Percentiles rank a stretch among this genome's conserved stretches.
Evolutionary conservation across 2,797 vertebrate species (phyloP).

Genomic region (Peromyscus attwateri): DNA sequence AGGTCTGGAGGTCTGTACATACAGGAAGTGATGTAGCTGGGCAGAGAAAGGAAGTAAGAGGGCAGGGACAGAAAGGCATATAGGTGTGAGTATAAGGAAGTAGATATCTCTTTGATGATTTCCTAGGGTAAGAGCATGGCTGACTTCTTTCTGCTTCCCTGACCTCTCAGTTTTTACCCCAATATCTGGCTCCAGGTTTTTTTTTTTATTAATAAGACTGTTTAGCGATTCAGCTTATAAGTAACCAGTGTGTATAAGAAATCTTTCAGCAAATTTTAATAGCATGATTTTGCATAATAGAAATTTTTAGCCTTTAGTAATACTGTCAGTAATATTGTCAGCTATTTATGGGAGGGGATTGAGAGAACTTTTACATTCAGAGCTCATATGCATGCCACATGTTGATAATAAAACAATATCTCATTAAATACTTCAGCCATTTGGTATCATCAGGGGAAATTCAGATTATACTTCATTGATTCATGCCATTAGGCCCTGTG

Average conservation of each 20-base stretch:
- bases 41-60: too few species aligned
- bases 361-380: neutral
- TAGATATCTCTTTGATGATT: too few species aligned
- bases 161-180: too few species aligned
- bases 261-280: conserved; percentile 30
- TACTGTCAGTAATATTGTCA: conserved; percentile 44
- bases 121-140: too few species aligned
- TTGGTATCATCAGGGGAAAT: conserved; percentile 47
- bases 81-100: too few species aligned
- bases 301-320: neutral
- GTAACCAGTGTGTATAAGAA: neutral
- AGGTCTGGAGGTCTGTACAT: too few species aligned
- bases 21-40: too few species aligned
- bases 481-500: conserved; percentile 49
- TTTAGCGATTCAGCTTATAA: too few species aligned
- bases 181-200: too few species aligned
- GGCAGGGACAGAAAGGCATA: too few species aligned
- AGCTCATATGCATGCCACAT: neutral
- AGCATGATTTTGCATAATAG: neutral
- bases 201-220: too few species aligned
- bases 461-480: conserved; percentile 63
- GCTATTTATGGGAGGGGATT: neutral
- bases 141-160: too few species aligned
- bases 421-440: conserved; percentile 56
- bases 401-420: neutral